phyloP scores from a whole-genome alignment of 2,113 vertebrate species.

The Hyla sarda region DNA sequence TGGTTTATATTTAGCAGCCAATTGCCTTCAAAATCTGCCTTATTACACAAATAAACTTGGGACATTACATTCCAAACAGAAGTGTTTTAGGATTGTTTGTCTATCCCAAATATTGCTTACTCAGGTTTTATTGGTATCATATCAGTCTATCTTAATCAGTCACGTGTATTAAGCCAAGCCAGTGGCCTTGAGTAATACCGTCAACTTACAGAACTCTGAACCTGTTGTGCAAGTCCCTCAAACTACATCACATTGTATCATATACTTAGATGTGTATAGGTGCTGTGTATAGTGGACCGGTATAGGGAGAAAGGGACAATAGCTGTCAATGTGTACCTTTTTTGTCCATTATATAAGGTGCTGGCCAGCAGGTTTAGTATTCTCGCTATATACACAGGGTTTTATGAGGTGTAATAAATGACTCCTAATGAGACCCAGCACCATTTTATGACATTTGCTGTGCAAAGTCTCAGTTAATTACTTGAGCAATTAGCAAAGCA shows the following conservation, averaged over 20 bases:
- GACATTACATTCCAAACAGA: background rate
- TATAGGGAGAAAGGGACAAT: background rate
- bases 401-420: slow-evolving; percentile 60
- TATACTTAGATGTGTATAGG: background rate
- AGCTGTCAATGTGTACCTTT: background rate
- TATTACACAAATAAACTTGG: background rate
- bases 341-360: slow-evolving; percentile 20
- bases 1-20: background rate
- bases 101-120: slow-evolving; percentile 21
- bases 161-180: background rate
- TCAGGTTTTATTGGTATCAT: background rate
- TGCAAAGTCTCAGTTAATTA: slow-evolving; percentile 61
- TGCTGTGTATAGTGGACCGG: background rate
- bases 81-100: background rate
- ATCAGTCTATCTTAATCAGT: slow-evolving; percentile 13
- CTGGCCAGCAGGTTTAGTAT: slow-evolving; percentile 18
- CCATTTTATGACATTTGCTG: slow-evolving; percentile 59
- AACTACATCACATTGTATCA: background rate
- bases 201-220: slow-evolving; percentile 22
- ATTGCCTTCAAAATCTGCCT: background rate
- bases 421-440: slow-evolving; percentile 57
- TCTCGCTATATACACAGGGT: slow-evolving; percentile 52
- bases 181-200: background rate
- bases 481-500: slow-evolving; percentile 58
- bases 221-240: slow-evolving; percentile 5